Percentiles rank a stretch among this genome's conserved stretches.
phyloP scores from a whole-genome alignment of 2,888 invertebrate genomes.

The Electrophaes corylata region DNA sequence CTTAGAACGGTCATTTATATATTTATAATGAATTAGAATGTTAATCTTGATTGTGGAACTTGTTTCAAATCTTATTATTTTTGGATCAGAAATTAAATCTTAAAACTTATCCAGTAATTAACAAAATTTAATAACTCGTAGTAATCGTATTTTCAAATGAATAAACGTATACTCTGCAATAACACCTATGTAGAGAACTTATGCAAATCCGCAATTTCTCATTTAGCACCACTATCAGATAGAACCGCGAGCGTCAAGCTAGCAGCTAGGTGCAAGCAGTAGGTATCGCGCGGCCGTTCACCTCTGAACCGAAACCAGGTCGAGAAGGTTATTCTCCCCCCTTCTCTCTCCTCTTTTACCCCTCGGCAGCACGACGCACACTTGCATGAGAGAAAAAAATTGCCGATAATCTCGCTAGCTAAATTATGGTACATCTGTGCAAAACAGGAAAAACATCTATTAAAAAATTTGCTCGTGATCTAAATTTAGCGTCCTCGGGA shows the following conservation, averaged over 20 bases:
- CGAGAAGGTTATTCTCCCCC: constrained; percentile 59
- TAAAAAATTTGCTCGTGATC: background rate
- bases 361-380: constrained; percentile 32
- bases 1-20: no score
- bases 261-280: constrained; percentile 52
- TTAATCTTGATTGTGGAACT: no score
- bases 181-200: constrained; percentile 10
- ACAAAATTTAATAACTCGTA: no score
- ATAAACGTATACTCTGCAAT: background rate
- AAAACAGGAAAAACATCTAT: constrained; percentile 1
- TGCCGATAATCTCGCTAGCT: constrained; percentile 33
- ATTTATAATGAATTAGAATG: background rate
- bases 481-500: background rate
- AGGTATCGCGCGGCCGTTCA: constrained; percentile 67
- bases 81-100: no score
- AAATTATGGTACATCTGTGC: constrained; percentile 23
- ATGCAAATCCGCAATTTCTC: constrained; percentile 23
- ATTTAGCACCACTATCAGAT: constrained; percentile 31
- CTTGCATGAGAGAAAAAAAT: constrained; percentile 37
- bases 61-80: no score
- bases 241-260: constrained; percentile 34
- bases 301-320: constrained; percentile 79
- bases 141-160: background rate
- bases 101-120: no score
- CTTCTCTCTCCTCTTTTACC: constrained; percentile 1